phyloP scores from a whole-genome alignment of 2,113 vertebrate genomes.

The Corydoras sp. region DNA sequence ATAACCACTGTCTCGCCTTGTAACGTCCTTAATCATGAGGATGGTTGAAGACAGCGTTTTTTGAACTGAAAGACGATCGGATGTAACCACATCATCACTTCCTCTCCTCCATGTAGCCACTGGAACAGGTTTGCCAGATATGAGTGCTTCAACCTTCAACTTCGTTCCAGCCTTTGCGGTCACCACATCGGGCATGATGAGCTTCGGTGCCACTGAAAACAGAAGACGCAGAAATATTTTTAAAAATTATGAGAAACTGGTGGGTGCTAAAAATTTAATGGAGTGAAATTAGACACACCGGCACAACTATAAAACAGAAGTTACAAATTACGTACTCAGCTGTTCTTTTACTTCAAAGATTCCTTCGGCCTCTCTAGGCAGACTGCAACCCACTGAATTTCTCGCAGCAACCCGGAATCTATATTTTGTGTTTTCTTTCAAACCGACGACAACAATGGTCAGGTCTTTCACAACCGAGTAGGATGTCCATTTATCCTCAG shows the following conservation, averaged over 20 bases:
- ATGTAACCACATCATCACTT: conserved; percentile 79
- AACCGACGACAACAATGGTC: conserved; percentile 86
- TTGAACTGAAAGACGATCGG: conserved; percentile 82
- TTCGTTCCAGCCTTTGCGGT: conserved; percentile 88
- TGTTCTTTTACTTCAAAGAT: conserved; percentile 94
- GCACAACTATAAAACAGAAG: background rate
- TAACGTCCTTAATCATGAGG: conserved; percentile 86
- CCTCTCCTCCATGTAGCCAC: conserved; percentile 84
- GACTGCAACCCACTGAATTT: conserved; percentile 85
- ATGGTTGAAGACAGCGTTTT: conserved; percentile 77
- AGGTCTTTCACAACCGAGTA: conserved; percentile 96
- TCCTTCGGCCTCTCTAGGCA: conserved; percentile 86
- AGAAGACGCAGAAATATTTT: background rate
- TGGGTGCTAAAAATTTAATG: background rate
- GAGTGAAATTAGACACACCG: no score
- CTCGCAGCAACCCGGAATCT: conserved; percentile 93
- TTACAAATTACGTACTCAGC: conserved; percentile 75
- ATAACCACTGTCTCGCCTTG: conserved; percentile 87
- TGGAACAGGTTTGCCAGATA: conserved; percentile 88
- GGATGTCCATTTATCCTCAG: conserved; percentile 85
- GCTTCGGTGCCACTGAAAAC: conserved; percentile 84
- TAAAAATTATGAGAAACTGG: background rate
- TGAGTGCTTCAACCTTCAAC: conserved; percentile 84
- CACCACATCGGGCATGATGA: conserved; percentile 85
- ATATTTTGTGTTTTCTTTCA: conserved; percentile 92